phyloP scores from a whole-genome alignment of 1,140 invertebrate species.

The Lethocerus indicus region DNA sequence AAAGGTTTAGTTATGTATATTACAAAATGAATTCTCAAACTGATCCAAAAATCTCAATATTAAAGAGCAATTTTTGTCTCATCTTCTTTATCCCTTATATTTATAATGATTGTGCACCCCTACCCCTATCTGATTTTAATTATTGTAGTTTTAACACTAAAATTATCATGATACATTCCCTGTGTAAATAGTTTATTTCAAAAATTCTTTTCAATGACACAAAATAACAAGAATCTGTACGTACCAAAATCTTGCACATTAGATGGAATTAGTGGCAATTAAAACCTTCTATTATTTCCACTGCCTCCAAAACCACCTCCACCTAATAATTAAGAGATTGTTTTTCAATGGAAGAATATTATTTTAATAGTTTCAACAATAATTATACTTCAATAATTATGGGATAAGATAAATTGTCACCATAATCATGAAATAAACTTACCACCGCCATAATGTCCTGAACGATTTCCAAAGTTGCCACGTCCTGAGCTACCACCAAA shows the following conservation, averaged over 20 bases:
- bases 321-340: not conserved
- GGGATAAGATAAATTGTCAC: not conserved
- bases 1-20: no score
- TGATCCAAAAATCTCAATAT: no score
- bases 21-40: no score
- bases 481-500: constrained; percentile 12
- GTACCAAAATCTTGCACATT: not conserved
- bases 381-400: not conserved
- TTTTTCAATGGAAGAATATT: not conserved
- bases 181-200: no score
- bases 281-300: constrained; percentile 7
- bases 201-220: no score
- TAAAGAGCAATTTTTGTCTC: no score
- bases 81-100: no score
- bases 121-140: no score
- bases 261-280: not conserved
- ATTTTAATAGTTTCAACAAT: not conserved
- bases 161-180: no score
- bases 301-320: not conserved
- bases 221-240: not conserved
- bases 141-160: no score
- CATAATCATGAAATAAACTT: not conserved
- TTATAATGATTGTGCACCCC: no score
- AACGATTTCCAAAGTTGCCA: no score
- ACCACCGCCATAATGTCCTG: not conserved